These are phyloP conservation scores for Eilema caniola DNA, from an alignment of 2,888 invertebrate species.

Conservation along the genomic window DNA sequence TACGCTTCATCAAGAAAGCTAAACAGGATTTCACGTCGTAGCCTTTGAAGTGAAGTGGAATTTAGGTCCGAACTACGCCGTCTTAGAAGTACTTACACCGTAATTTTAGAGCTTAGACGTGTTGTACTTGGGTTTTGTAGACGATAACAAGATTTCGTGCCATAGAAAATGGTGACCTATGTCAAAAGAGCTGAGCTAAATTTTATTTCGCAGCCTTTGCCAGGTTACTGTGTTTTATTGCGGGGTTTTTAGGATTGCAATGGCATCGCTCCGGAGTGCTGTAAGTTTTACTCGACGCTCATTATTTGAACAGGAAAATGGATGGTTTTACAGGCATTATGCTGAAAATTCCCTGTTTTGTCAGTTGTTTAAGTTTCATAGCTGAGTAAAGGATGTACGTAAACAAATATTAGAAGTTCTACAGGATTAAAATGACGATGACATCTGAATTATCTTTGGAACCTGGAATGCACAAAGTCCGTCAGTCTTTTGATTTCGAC, in stretches of 20 bases:
- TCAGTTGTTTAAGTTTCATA: not conserved
- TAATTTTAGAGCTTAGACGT: slow-evolving; percentile 12
- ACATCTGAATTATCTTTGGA: not conserved
- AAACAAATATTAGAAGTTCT: not conserved
- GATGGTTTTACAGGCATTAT: not conserved
- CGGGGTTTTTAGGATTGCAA: slow-evolving; percentile 3
- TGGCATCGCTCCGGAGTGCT: not conserved
- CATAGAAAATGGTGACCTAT: not conserved
- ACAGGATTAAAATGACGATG: not conserved
- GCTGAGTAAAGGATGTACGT: not conserved
- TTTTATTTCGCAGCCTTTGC: not conserved
- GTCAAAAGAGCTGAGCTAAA: not conserved
- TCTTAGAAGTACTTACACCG: slow-evolving; percentile 13
- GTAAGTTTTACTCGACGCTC: not conserved
- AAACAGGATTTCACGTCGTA: slow-evolving; percentile 2
- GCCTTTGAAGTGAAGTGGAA: slow-evolving; percentile 9
- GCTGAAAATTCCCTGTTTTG: not conserved
- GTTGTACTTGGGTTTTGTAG: slow-evolving; percentile 6
- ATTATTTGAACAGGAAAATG: not conserved
- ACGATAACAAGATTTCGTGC: slow-evolving; percentile 3
- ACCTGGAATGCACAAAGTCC: too few species aligned
- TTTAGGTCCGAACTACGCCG: slow-evolving; percentile 2
- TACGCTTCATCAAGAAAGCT: slow-evolving; percentile 9
- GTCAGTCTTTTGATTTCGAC: too few species aligned
- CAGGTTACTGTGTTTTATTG: slow-evolving; percentile 1